Conservation (phyloP, 1,140 invertebrate genomes). For the Pomacea maculata region DNA sequence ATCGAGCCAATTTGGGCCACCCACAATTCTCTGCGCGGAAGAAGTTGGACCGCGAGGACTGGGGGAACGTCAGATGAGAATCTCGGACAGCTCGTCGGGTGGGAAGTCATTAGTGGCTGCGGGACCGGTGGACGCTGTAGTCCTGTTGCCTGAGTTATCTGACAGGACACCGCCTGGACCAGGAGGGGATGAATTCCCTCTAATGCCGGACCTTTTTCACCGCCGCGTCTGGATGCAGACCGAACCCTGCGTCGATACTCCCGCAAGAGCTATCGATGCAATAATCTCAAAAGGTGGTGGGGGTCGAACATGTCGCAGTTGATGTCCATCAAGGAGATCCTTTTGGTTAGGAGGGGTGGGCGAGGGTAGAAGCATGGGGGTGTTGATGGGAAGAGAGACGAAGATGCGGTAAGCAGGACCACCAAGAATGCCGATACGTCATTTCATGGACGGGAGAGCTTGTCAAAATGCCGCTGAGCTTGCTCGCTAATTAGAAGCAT, state of each 20-base stretch:
- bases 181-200: background rate
- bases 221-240: background rate
- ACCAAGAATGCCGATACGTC: slow-evolving; percentile 3
- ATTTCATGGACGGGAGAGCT: slow-evolving; percentile 2
- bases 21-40: background rate
- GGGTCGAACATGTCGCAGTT: slow-evolving; percentile 5
- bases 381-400: no score
- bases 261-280: background rate
- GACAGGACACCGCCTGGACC: background rate
- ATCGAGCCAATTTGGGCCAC: background rate
- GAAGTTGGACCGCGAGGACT: no score
- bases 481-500: slow-evolving; percentile 9
- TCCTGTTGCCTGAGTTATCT: background rate
- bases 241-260: background rate
- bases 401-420: no score
- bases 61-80: background rate
- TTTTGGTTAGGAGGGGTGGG: no score
- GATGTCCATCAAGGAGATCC: slow-evolving; percentile 5
- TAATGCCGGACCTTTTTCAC: slow-evolving; percentile 2
- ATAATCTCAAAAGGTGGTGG: background rate
- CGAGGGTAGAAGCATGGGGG: no score
- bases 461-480: slow-evolving; percentile 8
- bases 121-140: background rate
- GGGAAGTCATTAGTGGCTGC: slow-evolving; percentile 8
- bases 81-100: background rate